A percentile compares a stretch with the other conserved stretches of the same genome.
Evolutionary conservation across 2,888 invertebrate species (phyloP).

Genomic region (Hypena proboscidalis): DNA sequence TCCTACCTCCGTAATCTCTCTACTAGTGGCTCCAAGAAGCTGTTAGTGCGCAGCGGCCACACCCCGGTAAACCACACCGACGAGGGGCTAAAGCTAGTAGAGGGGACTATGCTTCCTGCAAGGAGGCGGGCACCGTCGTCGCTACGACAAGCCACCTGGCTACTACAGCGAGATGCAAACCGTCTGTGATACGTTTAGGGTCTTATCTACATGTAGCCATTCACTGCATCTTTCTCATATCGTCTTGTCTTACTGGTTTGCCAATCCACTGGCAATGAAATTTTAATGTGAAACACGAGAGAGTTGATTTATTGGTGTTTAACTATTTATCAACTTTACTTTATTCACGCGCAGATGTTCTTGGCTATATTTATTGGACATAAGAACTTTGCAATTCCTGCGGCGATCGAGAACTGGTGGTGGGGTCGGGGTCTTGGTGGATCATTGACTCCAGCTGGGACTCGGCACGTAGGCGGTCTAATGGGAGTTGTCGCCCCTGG

Average conservation of each 20-base stretch:
- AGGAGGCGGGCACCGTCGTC: too few relatives aligned
- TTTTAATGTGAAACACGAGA: neutral
- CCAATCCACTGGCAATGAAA: constrained; percentile 3
- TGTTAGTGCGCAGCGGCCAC: too few relatives aligned
- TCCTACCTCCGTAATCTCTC: too few relatives aligned
- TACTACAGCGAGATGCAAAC: too few relatives aligned
- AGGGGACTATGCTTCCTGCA: too few relatives aligned
- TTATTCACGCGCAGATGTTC: constrained; percentile 21
- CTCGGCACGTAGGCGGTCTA: constrained; percentile 36
- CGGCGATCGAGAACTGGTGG: constrained; percentile 16
- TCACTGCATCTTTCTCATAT: too few relatives aligned
- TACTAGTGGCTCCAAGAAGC: too few relatives aligned
- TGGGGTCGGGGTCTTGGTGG: constrained; percentile 19
- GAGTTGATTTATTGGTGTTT: constrained; percentile 18
- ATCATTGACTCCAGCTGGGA: constrained; percentile 19
- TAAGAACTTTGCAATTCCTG: constrained; percentile 11
- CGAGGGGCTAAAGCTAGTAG: too few relatives aligned
- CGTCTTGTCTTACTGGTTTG: constrained; percentile 5
- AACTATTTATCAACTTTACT: constrained; percentile 19
- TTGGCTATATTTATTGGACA: neutral
- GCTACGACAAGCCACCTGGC: too few relatives aligned
- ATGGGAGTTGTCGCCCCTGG: constrained; percentile 31
- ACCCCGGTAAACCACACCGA: too few relatives aligned
- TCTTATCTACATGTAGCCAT: too few relatives aligned
- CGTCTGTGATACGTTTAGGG: too few relatives aligned